phyloP scores from a whole-genome alignment of 2,888 invertebrate species.

The Choristoneura rosaceana region DNA sequence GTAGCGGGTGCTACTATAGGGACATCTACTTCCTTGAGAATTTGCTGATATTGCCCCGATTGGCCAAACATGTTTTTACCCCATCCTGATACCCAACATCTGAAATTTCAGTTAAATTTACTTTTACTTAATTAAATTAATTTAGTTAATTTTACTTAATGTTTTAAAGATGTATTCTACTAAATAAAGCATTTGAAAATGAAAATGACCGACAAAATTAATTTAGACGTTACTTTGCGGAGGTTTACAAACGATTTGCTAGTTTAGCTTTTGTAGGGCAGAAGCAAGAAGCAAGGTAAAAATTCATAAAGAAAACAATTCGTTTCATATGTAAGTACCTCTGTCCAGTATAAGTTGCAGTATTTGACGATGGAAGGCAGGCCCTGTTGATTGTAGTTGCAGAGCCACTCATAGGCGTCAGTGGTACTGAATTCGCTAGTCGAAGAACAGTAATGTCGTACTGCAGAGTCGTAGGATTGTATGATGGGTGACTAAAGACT shows the following conservation, averaged over 20 bases:
- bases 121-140: too few species aligned
- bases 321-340: constrained; percentile 59
- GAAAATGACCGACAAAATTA: too few species aligned
- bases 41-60: constrained; percentile 86
- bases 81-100: constrained; percentile 93
- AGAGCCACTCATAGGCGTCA: constrained; percentile 75
- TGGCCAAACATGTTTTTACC: constrained; percentile 91
- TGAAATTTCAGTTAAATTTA: constrained; percentile 44
- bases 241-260: too few species aligned
- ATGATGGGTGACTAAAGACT: constrained; percentile 88
- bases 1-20: constrained; percentile 87
- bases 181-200: too few species aligned
- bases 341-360: constrained; percentile 76
- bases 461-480: constrained; percentile 89
- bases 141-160: too few species aligned
- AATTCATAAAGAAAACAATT: background rate
- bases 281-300: too few species aligned
- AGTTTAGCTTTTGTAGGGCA: too few species aligned
- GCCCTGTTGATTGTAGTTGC: constrained; percentile 86
- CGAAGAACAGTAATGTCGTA: constrained; percentile 93
- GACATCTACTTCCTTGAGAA: constrained; percentile 91
- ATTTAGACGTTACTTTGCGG: too few species aligned
- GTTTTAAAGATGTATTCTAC: too few species aligned
- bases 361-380: constrained; percentile 83
- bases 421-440: constrained; percentile 85